Conservation (phyloP, 1,140 invertebrate species). For the Oedothorax gibbosus region DNA sequence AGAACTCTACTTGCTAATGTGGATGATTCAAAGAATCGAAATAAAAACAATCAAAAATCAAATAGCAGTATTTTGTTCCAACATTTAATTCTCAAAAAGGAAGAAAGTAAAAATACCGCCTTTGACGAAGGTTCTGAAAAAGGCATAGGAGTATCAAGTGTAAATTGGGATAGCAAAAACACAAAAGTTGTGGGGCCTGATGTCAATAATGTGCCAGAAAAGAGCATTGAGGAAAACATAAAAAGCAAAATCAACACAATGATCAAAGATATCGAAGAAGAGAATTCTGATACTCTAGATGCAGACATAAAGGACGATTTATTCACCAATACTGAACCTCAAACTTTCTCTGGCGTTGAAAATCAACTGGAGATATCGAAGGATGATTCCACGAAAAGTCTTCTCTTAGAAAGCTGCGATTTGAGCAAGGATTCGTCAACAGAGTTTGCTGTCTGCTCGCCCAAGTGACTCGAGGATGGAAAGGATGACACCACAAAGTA, state of each 20-base stretch:
- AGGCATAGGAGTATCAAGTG: neutral
- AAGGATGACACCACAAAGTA: too few relatives aligned
- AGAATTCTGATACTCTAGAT: conserved; percentile 29
- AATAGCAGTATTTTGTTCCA: too few relatives aligned
- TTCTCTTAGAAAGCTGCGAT: neutral
- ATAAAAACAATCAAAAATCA: too few relatives aligned
- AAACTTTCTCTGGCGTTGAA: neutral
- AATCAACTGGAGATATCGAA: neutral
- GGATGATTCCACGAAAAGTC: neutral
- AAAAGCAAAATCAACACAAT: neutral
- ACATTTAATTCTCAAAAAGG: neutral
- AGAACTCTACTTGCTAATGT: neutral
- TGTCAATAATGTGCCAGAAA: neutral
- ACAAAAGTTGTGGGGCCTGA: too few relatives aligned
- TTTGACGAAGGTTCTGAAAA: neutral
- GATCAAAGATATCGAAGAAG: neutral
- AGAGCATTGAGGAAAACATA: neutral
- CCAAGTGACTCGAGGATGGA: neutral
- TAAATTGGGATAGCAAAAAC: neutral
- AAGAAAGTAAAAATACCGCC: neutral
- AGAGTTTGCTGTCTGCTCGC: neutral
- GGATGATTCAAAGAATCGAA: neutral
- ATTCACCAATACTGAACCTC: neutral
- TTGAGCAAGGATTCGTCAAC: neutral
- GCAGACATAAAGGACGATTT: conserved; percentile 25